Base-by-base conservation (phyloP, 1,140 invertebrate species). In the Calephelis nemesis region DNA sequence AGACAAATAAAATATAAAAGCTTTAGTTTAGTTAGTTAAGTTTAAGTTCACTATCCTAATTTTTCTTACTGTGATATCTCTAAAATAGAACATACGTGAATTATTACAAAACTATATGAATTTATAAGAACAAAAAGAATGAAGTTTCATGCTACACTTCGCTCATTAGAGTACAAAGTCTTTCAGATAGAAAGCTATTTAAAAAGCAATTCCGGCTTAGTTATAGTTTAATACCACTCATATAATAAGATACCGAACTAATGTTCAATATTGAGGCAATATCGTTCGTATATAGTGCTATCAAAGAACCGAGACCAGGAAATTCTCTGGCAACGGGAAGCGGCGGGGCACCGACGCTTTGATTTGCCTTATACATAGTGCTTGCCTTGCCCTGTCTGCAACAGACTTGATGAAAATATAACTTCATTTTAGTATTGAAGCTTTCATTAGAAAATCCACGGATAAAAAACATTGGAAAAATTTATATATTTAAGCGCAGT, bases 191-290 rank as follows among this genome's bases (percentile, higher is more conserved):
- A 54, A 54, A 19, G 19, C 52, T 54, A 30, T 54, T 54, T 54
- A 54, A 54, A 54, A 19, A 19, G 52, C 52, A 54, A 54, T 54
- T 30, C 15, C 52, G 8, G 9, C 10, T 54, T 30, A 54, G 9
- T 19, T 54, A 30, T 54, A 54, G 52, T 54, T 39, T 54, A 54
- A 54, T 54, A 54, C 52, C 15, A 54, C 50, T 30, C 15, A 30
- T 19, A 54, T 54, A 54, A 54, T 54, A 19, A 54, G 52, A 54
- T 19, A 19, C 52, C 19, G 15, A 54, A 19, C 42, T 54, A 54
- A 54, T 54, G 52, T 54, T 54, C 52, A 54, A 54, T 54, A 54
- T 54, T 54, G 52, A 19, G 52, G 52, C 15, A 54, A 54, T 54
- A 19, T 54, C 19, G 52, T 54, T 19, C 52, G 15, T 52, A 15